phyloP scores from a whole-genome alignment of 2,113 vertebrate species.

The Thalassoma bifasciatum region DNA sequence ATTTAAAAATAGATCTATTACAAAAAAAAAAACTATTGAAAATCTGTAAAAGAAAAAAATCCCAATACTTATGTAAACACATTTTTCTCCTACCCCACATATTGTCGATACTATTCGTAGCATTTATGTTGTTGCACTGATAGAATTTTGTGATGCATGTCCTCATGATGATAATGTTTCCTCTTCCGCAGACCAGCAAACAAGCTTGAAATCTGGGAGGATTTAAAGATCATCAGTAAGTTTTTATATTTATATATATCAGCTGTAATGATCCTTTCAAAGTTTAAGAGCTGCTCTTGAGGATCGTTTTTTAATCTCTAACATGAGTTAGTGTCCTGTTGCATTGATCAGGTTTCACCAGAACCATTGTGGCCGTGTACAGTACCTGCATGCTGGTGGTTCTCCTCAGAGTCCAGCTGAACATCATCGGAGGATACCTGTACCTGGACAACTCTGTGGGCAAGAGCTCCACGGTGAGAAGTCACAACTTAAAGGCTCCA shows the following conservation, averaged over 20 bases:
- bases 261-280: neutral
- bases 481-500: neutral
- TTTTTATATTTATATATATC: neutral
- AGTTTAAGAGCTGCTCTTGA: neutral
- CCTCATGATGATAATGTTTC: neutral
- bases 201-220: conserved; percentile 98
- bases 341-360: conserved; percentile 87
- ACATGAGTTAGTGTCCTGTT: neutral
- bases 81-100: no score
- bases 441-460: conserved; percentile 94
- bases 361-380: conserved; percentile 93
- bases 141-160: no score
- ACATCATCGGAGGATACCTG: conserved; percentile 97
- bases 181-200: conserved; percentile 87
- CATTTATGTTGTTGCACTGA: no score
- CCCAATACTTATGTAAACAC: no score
- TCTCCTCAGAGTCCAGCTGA: conserved; percentile 92
- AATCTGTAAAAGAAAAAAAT: no score
- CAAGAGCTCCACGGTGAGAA: conserved; percentile 86
- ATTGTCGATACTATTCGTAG: no score
- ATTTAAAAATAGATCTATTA: no score
- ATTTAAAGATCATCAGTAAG: conserved; percentile 99
- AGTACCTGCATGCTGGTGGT: conserved; percentile 98
- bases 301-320: neutral
- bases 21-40: no score